Percentiles rank a stretch among this genome's conserved stretches.
Conservation (phyloP, 2,888 invertebrate species). For the Apocheima hispidaria region DNA sequence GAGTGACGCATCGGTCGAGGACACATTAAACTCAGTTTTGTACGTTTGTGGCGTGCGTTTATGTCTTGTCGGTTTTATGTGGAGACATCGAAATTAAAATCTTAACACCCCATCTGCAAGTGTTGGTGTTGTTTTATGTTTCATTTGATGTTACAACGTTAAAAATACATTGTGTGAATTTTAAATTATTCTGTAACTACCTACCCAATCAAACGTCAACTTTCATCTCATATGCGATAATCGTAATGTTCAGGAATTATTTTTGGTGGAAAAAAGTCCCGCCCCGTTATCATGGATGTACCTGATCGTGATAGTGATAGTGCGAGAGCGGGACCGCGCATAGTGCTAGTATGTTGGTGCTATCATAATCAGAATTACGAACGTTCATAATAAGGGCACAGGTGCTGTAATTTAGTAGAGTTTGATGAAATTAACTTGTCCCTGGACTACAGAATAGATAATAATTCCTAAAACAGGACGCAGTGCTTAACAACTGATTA, state of each 20-base stretch:
- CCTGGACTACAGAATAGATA: too few species aligned
- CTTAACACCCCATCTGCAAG: slow-evolving; percentile 1
- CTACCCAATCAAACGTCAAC: neutral
- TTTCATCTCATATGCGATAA: neutral
- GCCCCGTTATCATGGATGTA: too few species aligned
- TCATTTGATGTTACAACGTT: neutral
- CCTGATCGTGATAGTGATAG: too few species aligned
- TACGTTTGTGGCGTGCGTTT: slow-evolving; percentile 8
- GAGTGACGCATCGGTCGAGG: neutral
- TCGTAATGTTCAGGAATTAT: neutral
- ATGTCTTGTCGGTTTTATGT: neutral
- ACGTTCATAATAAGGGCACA: neutral
- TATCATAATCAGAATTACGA: neutral
- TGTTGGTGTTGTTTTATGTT: slow-evolving; percentile 12
- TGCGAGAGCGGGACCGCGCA: too few species aligned
- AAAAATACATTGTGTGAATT: neutral
- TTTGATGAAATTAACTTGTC: neutral
- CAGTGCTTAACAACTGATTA: too few species aligned
- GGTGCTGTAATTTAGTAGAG: neutral
- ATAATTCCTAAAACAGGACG: too few species aligned
- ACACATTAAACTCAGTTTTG: neutral
- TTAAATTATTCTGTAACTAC: neutral
- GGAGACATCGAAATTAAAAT: slow-evolving; percentile 8
- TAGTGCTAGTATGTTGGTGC: too few species aligned
- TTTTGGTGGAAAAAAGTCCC: neutral